Conservation (phyloP, 53 echinoderm and acorn worm genomes). For the Pentamera pediparva region DNA sequence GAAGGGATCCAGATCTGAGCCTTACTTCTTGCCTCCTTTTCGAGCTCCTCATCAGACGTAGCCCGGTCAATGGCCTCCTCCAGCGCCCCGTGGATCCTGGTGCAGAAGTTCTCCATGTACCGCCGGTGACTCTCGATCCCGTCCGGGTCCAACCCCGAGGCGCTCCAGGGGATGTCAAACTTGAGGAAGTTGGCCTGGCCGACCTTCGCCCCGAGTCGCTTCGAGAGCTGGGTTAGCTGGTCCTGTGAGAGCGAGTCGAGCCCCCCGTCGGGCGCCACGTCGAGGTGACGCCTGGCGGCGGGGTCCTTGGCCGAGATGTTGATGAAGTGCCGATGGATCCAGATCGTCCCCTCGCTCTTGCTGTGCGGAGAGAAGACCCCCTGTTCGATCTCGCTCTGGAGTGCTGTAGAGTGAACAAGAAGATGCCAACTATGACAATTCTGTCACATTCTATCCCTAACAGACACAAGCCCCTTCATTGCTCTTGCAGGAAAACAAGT, state of each 20-base stretch:
- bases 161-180: conserved; percentile 93
- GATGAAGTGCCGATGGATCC: conserved; percentile 75
- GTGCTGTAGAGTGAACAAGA: conserved; percentile 22
- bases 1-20: neutral
- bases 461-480: no score
- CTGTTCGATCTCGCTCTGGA: conserved; percentile 78
- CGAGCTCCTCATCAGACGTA: conserved; percentile 69
- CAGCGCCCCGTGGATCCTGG: conserved; percentile 57
- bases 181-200: conserved; percentile 77
- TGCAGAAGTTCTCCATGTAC: conserved; percentile 74
- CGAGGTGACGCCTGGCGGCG: conserved; percentile 69
- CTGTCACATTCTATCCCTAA: no score
- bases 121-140: conserved; percentile 70
- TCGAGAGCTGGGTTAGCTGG: conserved; percentile 78
- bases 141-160: conserved; percentile 76
- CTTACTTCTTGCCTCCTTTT: conserved; percentile 67
- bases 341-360: conserved; percentile 72
- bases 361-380: conserved; percentile 82
- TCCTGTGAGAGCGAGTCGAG: conserved; percentile 69
- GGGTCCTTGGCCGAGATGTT: conserved; percentile 77
- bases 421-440: no score
- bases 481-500: no score
- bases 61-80: conserved; percentile 75
- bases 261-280: conserved; percentile 56
- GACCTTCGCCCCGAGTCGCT: conserved; percentile 76